Evolutionary conservation across 2,888 invertebrate species (phyloP), one percentile per base, ranked within the genome.

Genomic region (Cybosia mesomella): DNA sequence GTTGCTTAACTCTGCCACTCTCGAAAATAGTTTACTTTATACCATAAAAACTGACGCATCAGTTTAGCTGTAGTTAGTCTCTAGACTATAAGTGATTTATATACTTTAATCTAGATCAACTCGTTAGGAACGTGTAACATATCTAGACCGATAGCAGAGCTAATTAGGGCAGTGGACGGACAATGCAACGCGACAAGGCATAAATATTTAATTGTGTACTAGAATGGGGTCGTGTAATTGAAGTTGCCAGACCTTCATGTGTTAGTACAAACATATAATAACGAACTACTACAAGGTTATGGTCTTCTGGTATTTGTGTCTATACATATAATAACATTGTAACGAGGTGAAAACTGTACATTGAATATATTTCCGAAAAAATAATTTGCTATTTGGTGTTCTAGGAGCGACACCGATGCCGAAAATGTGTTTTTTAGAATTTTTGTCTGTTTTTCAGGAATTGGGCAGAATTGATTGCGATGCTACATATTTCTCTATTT

Each of bases 101-200:
- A 32, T 18, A 24, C 36, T 28, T 49, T 58, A 36, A 67, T 67
- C 24, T 63, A 58, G 58, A 61, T 5, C 67, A 67, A 24, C 49
- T 53, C 67, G 36, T 62, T 62, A 49, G 43, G 39, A n/a, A 62
- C n/a, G 58, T 49, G n/a, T 54, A 63, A 55, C 58, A 34, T 21
- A 34, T 43, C 54, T 54, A 53, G 55, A 22, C 34, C 28, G 63
- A 24, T 62, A 24, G 15, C 13, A 39, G 43, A 54, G 34, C 63
- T 59, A 64, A 68, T 64, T 68, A 22, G 64, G 64, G 8, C 64
- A 58, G 9, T 60, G 64, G 60, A 64, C 57, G 28, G 21, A 63
- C 58, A 57, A 22, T 57, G 59, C 63, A 67, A 67, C 58, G 57
- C 36, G 28, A 43, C 36, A 39, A 32, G 28, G 24, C 10, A 62